A percentile compares a stretch with the other conserved stretches of the same genome.
Conservation (phyloP, 2,797 vertebrate species). For the Petrocephalus schoutedeni region DNA sequence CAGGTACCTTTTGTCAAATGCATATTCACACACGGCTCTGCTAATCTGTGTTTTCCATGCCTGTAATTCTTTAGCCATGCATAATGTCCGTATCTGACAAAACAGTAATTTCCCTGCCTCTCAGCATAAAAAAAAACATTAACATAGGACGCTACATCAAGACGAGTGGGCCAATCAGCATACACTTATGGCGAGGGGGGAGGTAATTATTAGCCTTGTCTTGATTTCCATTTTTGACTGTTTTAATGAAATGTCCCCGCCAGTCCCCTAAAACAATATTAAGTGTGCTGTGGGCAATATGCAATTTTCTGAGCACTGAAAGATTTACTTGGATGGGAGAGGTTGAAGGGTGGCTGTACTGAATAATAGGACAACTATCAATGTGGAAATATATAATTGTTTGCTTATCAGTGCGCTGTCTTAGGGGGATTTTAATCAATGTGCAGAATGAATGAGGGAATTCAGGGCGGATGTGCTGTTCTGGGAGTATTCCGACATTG, state of each 20-base stretch:
- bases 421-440: neutral
- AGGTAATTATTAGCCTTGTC: neutral
- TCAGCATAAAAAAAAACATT: neutral
- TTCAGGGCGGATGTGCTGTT: neutral
- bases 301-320: neutral
- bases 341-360: neutral
- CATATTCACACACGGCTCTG: neutral
- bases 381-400: neutral
- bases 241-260: neutral
- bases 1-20: neutral
- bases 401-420: neutral
- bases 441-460: neutral
- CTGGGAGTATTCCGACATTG: neutral
- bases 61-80: neutral
- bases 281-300: neutral
- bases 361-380: neutral
- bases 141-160: neutral
- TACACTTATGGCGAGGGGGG: neutral
- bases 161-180: neutral
- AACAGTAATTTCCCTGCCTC: neutral
- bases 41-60: neutral
- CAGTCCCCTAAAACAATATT: neutral
- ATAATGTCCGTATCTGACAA: neutral
- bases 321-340: neutral
- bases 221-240: conserved; percentile 8